Evolutionary conservation across 2,113 vertebrate genomes (phyloP), one percentile per base, ranked within the genome.

Genomic region (Aptenodytes patagonicus): DNA sequence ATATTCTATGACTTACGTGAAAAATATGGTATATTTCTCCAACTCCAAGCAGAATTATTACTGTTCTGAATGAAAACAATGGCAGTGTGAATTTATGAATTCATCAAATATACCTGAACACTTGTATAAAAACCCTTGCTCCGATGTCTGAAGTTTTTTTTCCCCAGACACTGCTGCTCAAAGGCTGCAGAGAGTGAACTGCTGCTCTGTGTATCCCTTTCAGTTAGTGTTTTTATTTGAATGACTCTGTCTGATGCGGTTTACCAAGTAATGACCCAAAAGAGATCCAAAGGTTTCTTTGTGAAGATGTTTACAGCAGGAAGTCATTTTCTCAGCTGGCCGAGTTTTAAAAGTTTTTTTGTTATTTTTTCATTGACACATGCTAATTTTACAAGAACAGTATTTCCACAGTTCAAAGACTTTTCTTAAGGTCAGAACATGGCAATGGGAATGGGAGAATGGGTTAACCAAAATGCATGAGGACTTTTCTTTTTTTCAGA

Each of bases 251-350:
- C 92, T 93, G 92, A 97, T 96, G 92, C 70, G 92, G 71, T 97
- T 98, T 96, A 95, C 80, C 76, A 83, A 97, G 90, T 54, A 97
- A 95, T 72, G 93, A 95, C 62, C 73, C 55, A 86, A 95, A 97
- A 97, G 87, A 93, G 86, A 82, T 49, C 60, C 70, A 87, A 95
- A 93, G 70, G 32, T 95, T 94, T 86, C 90, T 90, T 86, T 95
- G 96, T 95, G 95, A 96, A 98, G 96, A 80, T 66, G 80, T 88
- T 95, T 93, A 94, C 21, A 51, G 42, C 88, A 62, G 86, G 46
- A 85, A 94, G 85, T 84, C 4, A 86, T 95, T 80, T 90, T 91
- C 64, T 81, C 57, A 40, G 3, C 70, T 87, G 91, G 79, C 77
- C 36, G 65, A 78, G 73, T 73, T 94, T 88, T 91, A 71, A 34